Evolutionary conservation across 2,113 vertebrate genomes (phyloP).

Genomic region (Clinocottus analis): DNA sequence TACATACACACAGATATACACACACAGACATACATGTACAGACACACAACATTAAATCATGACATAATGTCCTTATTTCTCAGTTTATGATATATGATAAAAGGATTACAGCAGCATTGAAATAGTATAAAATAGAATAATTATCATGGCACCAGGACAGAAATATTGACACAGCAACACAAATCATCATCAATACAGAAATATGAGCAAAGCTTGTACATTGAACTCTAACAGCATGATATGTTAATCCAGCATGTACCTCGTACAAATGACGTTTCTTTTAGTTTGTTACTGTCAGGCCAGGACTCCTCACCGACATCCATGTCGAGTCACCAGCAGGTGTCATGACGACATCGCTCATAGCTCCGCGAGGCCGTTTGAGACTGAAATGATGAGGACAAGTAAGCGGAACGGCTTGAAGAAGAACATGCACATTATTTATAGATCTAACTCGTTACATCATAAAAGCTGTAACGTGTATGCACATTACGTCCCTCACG

Average conservation of each 20-base stretch:
- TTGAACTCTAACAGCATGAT: background rate
- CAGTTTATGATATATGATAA: too few relatives aligned
- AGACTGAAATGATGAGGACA: background rate
- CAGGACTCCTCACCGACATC: background rate
- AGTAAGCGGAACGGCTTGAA: background rate
- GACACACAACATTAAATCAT: background rate
- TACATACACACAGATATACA: too few relatives aligned
- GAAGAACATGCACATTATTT: background rate
- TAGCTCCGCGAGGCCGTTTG: background rate
- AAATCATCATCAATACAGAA: too few relatives aligned
- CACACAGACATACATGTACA: too few relatives aligned
- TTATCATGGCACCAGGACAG: background rate
- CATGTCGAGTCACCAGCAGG: constrained; percentile 48
- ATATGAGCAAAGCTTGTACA: background rate
- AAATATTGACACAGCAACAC: background rate
- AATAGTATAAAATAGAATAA: background rate
- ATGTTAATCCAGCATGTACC: background rate
- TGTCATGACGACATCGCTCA: constrained; percentile 44
- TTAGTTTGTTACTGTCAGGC: background rate
- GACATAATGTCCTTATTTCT: background rate
- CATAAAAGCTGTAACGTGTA: background rate
- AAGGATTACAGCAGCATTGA: too few relatives aligned
- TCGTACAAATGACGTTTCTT: background rate
- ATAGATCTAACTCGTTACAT: background rate
- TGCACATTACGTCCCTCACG: background rate